Conservation (phyloP, 2,113 vertebrate species). For the Cyrtonyx montezumae region DNA sequence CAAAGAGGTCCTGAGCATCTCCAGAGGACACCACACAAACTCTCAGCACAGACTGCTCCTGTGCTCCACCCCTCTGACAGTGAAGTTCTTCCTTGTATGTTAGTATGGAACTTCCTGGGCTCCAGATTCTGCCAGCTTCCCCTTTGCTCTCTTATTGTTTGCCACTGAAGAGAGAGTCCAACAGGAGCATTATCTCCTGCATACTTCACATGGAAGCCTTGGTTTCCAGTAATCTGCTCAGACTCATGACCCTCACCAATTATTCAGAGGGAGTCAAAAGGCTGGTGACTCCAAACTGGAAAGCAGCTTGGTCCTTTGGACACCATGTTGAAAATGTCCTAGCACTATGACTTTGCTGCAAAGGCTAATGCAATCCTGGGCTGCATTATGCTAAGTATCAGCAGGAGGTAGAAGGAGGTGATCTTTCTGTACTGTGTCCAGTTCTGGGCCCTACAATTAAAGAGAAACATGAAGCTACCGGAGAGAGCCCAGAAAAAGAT, state of each 20-base stretch:
- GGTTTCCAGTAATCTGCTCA: background rate
- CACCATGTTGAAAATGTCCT: background rate
- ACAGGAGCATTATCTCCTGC: background rate
- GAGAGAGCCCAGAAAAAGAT: background rate
- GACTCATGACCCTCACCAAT: background rate
- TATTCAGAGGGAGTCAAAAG: background rate
- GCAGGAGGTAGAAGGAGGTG: background rate
- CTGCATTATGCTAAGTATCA: background rate
- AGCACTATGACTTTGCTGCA: background rate
- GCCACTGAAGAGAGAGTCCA: too few relatives aligned
- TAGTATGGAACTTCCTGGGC: too few relatives aligned
- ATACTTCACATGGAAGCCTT: background rate
- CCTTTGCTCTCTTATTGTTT: too few relatives aligned
- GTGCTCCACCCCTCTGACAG: too few relatives aligned
- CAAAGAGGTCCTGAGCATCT: too few relatives aligned
- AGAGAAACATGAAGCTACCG: background rate
- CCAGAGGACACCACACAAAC: too few relatives aligned
- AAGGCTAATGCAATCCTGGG: too few relatives aligned
- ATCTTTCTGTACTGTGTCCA: background rate
- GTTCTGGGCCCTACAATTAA: background rate
- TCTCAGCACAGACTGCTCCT: too few relatives aligned
- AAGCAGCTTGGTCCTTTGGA: background rate
- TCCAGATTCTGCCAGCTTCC: too few relatives aligned
- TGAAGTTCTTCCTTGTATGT: too few relatives aligned
- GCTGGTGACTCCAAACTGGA: background rate